Conservation (phyloP, 2,888 invertebrate species). For the Chelonus formosanus region DNA sequence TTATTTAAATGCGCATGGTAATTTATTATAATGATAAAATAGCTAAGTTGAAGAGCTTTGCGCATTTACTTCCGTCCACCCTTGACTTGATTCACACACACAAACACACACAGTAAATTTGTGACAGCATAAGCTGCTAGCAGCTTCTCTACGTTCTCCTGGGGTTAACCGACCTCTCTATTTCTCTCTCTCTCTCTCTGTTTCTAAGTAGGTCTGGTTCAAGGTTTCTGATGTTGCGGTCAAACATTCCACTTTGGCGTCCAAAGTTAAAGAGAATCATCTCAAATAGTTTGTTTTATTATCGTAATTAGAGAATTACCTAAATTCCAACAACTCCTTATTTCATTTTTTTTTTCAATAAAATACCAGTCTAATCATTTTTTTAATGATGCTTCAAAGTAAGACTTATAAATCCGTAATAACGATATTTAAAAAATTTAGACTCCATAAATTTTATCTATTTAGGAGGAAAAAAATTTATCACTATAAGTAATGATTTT, state of each 20-base stretch:
- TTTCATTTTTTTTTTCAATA: too few relatives aligned
- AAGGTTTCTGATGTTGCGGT: constrained; percentile 33
- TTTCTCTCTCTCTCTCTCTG: neutral
- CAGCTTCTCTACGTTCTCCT: constrained; percentile 18
- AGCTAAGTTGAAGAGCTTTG: constrained; percentile 2
- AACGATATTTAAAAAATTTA: too few relatives aligned
- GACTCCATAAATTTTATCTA: too few relatives aligned
- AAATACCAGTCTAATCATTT: too few relatives aligned
- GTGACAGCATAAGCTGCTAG: constrained; percentile 28
- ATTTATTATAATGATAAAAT: too few relatives aligned
- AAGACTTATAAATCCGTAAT: too few relatives aligned
- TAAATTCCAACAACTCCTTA: too few relatives aligned
- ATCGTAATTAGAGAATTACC: neutral
- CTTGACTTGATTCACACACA: constrained; percentile 7
- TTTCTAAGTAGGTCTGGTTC: constrained; percentile 35
- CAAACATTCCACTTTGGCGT: constrained; percentile 16
- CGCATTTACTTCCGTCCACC: constrained; percentile 10
- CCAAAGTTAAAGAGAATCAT: too few relatives aligned
- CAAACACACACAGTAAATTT: constrained; percentile 15
- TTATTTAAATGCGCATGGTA: too few relatives aligned
- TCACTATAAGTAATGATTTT: too few relatives aligned
- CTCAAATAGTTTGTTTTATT: neutral
- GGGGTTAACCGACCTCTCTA: constrained; percentile 33
- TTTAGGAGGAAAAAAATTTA: too few relatives aligned
- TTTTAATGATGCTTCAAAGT: too few relatives aligned